A percentile compares a stretch with the other conserved stretches of the same genome.
Conservation (phyloP, 2,888 invertebrate species). For the Colostygia pectinataria region DNA sequence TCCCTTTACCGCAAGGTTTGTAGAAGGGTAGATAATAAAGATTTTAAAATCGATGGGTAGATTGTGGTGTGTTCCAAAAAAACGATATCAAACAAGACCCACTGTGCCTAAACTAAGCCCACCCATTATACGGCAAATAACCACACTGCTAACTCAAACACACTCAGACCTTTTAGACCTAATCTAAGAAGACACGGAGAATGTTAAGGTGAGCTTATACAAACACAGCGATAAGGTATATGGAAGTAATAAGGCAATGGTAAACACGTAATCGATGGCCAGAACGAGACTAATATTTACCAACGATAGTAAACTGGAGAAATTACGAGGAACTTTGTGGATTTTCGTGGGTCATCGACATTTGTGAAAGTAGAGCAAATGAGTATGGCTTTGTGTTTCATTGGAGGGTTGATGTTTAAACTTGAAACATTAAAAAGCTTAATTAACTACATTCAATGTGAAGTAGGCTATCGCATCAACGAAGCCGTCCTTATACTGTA, state of each 20-base stretch:
- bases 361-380: conserved; percentile 37
- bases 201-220: conserved; percentile 41
- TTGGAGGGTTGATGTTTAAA: background rate
- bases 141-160: conserved; percentile 39
- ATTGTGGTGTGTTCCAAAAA: background rate
- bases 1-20: background rate
- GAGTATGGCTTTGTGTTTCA: conserved; percentile 19
- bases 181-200: conserved; percentile 38
- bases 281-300: conserved; percentile 53
- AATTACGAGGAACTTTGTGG: conserved; percentile 31
- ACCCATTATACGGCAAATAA: conserved; percentile 31
- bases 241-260: conserved; percentile 45
- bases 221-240: conserved; percentile 50
- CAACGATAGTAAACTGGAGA: conserved; percentile 44
- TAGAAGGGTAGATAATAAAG: background rate
- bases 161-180: conserved; percentile 35
- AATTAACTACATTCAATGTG: too few species aligned
- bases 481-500: too few species aligned
- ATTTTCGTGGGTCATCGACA: conserved; percentile 44
- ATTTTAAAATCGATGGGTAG: too few species aligned
- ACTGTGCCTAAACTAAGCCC: conserved; percentile 23
- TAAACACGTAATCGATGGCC: conserved; percentile 57
- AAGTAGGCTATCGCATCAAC: too few species aligned
- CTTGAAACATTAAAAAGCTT: too few species aligned
- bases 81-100: conserved; percentile 9